Evolutionary conservation across 2,888 invertebrate species (phyloP), one percentile per base, ranked within the genome.

Genomic region (Oegoconia quadripuncta): DNA sequence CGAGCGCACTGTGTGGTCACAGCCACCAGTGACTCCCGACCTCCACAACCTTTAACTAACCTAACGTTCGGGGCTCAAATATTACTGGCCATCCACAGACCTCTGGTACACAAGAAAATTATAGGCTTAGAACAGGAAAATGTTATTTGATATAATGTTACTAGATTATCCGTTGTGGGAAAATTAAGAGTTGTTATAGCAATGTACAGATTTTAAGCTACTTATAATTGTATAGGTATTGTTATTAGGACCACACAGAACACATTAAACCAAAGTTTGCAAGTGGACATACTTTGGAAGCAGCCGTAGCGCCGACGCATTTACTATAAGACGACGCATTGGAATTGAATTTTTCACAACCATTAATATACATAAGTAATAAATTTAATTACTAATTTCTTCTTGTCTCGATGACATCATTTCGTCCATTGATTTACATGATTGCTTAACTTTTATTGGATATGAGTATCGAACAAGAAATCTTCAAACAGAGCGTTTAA

Each of bases 1-100:
- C 70, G 74, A 69, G 57, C 59, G 49, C 45, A 44, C 34, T 71
- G 75, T 74, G 74, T 76, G 79, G 75, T 64, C 75, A 61, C 34
- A 17, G 2, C 18, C 13, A 34, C 75, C 65, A 71, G 11, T 38
- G 23, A 45, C 56, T 34, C 31, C 31, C 48, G 63, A 42, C 39
- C 64, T 43, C 44, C 34, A 48, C 46, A 48, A 47, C 44, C 39
- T 48, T 27, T 37, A 42, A 31, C 36, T 17, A n/a, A 39, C 23
- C 1, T 14, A 30, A 30, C 17, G 35, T 15, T 20, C 20, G 42
- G 34, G 50, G 66, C 8, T 56, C 67, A 50, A 25, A 8, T 2
- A 45, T 41, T 8, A 49, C 36, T 64, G 67, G 73, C 13, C 38
- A 2, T 18, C 28, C 16, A 22, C 25, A 31, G 22, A 39, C 28